Evolutionary conservation across 2,797 vertebrate genomes (phyloP).

Genomic region (Bovichtus diacanthus): DNA sequence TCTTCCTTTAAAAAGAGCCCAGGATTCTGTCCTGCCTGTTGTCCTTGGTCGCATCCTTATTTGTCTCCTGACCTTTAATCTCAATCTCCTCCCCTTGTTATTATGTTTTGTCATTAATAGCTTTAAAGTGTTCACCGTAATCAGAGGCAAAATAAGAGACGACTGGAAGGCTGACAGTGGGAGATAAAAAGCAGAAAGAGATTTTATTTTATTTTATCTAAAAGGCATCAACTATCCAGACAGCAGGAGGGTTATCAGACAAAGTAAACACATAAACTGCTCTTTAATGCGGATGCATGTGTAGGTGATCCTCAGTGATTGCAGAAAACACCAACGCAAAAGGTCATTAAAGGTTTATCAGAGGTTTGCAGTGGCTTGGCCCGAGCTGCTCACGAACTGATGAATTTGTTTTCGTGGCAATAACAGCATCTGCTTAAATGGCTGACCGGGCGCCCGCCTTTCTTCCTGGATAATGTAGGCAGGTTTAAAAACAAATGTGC

Average conservation of each 20-base stretch:
- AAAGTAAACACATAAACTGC: conserved; percentile 50
- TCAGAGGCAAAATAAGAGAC: conserved; percentile 6
- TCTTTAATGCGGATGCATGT: conserved; percentile 58
- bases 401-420: conserved; percentile 53
- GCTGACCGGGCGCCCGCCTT: conserved; percentile 5
- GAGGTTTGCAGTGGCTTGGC: conserved; percentile 64
- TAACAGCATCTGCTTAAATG: conserved; percentile 48
- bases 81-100: conserved; percentile 6
- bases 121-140: conserved; percentile 12
- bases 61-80: conserved; percentile 33
- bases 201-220: conserved; percentile 4
- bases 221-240: conserved; percentile 20
- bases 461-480: conserved; percentile 37
- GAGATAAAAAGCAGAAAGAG: background rate
- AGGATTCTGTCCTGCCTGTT: background rate
- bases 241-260: conserved; percentile 17
- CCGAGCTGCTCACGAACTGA: conserved; percentile 47
- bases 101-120: conserved; percentile 2
- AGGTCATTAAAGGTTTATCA: conserved; percentile 77
- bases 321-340: conserved; percentile 38
- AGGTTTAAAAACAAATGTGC: conserved; percentile 50
- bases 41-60: conserved; percentile 8
- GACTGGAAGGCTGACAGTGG: background rate
- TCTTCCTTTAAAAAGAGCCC: background rate
- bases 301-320: conserved; percentile 64